phyloP scores from a whole-genome alignment of 2,113 vertebrate species.

The Sceloporus tristichus region DNA sequence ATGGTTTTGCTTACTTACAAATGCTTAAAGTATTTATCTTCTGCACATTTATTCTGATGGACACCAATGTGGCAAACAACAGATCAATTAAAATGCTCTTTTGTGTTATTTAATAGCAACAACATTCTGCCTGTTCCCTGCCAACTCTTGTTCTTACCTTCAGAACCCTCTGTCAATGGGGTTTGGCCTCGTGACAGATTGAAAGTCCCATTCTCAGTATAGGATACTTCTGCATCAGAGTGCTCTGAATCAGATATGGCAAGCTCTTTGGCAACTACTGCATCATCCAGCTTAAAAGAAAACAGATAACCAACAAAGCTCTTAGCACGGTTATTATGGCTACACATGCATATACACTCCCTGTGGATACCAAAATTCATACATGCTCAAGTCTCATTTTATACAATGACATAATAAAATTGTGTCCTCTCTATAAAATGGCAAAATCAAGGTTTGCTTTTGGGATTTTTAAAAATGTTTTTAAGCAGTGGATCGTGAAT shows the following conservation, averaged over 20 bases:
- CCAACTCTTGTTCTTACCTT: conserved; percentile 80
- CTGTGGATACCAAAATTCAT: too few relatives aligned
- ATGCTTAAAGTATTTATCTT: too few relatives aligned
- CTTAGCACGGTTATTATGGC: conserved; percentile 8
- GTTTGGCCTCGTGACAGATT: conserved; percentile 95
- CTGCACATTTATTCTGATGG: not conserved
- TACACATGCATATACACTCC: not conserved
- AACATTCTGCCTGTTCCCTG: not conserved
- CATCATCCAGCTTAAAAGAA: conserved; percentile 89
- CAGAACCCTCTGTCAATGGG: conserved; percentile 94
- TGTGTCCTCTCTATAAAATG: too few relatives aligned
- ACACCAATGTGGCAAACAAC: not conserved
- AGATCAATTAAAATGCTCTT: not conserved
- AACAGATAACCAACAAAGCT: conserved; percentile 42
- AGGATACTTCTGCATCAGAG: conserved; percentile 93
- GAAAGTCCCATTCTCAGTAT: conserved; percentile 94
- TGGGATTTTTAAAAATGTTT: too few relatives aligned
- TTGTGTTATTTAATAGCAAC: not conserved
- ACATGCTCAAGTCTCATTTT: too few relatives aligned
- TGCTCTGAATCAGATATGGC: conserved; percentile 94
- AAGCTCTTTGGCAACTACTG: conserved; percentile 86
- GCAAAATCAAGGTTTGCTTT: too few relatives aligned
- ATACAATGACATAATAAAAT: too few relatives aligned
- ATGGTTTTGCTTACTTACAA: not conserved
- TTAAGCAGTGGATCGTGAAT: too few relatives aligned